Evolutionary conservation across 2,888 invertebrate species (phyloP), one percentile per base, ranked within the genome.

Genomic region (Laspeyria flexula): DNA sequence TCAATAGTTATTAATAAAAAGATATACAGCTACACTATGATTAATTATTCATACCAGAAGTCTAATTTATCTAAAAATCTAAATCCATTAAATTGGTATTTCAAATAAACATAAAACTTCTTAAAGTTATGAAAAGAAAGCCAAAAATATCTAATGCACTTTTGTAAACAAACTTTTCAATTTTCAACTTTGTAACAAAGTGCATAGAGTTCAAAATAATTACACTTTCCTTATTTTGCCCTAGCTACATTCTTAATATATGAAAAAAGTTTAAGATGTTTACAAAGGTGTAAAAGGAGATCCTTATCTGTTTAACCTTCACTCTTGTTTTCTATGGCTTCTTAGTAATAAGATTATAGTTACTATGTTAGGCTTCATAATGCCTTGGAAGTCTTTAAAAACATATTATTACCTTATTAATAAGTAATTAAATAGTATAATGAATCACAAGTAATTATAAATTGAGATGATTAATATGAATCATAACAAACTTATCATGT

Each of bases 291-390:
- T 12, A 29, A 45, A 48, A 43, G 25, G 41, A 23, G 45, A 55
- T 50, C 18, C 41, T 48, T 49, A 57, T 58, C 37, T 46, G 13
- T 58, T 34, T 33, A 46, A 50, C 68, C 60, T 61, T 65, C 52
- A 53, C 47, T 48, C 39, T 44, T 27, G 33, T 15, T 29, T 56
- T 4, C 11, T 65, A 65, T 29, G 69, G 61, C 35, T 66, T 68
- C 70, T 16, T 40, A 23, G 25, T 68, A 71, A 71, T 62, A 37
- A 53, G 71, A 71, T 71, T 71, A 69, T 62, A 62, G n/a, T 65
- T 58, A 49, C 46, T 21, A 13, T 58, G 47, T 66, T 59, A 55
- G 68, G 68, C 68, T 69, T 69, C 68, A 37, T 52, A 60, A 51
- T 37, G 45, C 58, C 61, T 63, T 55, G 52, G 52, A 30, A 37